phyloP scores from a whole-genome alignment of 1,140 invertebrate species.

The Drosophila ironensis region DNA sequence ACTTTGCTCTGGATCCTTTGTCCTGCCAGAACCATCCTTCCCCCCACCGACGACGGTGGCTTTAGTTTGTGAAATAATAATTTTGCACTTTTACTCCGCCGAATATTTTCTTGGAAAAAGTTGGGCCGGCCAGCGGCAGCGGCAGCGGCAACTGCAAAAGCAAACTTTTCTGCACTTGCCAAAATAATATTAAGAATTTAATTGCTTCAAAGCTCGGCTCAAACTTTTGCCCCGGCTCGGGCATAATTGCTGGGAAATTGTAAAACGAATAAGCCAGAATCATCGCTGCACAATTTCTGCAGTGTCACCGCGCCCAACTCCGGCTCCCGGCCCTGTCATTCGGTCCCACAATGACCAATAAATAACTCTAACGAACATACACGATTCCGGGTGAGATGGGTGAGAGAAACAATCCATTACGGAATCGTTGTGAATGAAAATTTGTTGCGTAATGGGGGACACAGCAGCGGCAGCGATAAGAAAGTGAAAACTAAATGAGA shows the following conservation, averaged over 20 bases:
- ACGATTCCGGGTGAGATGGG: too few relatives aligned
- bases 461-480: slow-evolving; percentile 48
- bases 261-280: slow-evolving; percentile 28
- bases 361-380: slow-evolving; percentile 18
- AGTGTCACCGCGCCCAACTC: too few relatives aligned
- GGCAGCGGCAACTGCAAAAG: background rate
- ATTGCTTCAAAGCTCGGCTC: slow-evolving; percentile 51
- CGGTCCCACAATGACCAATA: slow-evolving; percentile 57
- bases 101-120: slow-evolving; percentile 44
- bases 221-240: background rate
- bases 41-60: too few relatives aligned
- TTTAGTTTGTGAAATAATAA: slow-evolving; percentile 36
- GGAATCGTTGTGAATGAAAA: slow-evolving; percentile 38
- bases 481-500: slow-evolving; percentile 75
- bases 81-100: slow-evolving; percentile 29
- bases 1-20: slow-evolving; percentile 46
- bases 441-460: slow-evolving; percentile 59
- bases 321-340: too few relatives aligned
- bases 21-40: too few relatives aligned
- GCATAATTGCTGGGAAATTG: slow-evolving; percentile 16
- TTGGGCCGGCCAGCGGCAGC: slow-evolving; percentile 10
- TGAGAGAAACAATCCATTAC: slow-evolving; percentile 63
- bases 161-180: slow-evolving; percentile 47
- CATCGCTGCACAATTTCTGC: slow-evolving; percentile 32
- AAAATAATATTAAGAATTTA: slow-evolving; percentile 63